Conservation (phyloP, 2,113 vertebrate species). For the Saimiri boliviensis region DNA sequence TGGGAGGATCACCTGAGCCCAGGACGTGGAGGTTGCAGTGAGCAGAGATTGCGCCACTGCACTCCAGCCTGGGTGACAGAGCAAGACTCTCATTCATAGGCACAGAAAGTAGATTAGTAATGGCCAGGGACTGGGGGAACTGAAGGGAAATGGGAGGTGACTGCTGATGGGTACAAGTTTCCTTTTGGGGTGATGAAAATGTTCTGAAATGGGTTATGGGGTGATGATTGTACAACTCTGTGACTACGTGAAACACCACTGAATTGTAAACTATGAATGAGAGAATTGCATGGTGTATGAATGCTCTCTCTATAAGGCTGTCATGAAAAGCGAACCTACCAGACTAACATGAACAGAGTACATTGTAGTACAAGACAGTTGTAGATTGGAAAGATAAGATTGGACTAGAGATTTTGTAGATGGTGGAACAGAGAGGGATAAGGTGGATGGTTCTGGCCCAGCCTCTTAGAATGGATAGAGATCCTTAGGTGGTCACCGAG, state of each 20-base stretch:
- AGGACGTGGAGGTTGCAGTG: no score
- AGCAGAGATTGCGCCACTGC: no score
- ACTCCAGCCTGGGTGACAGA: no score
- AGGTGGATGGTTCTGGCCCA: neutral
- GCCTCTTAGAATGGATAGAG: neutral
- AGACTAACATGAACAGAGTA: neutral
- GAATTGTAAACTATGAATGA: neutral
- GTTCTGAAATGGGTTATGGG: neutral
- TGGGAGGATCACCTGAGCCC: no score
- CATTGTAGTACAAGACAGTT: neutral
- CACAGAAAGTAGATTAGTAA: neutral
- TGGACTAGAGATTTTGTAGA: neutral
- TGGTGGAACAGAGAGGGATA: neutral
- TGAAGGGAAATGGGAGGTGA: neutral
- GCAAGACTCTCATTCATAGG: neutral
- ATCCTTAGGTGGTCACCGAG: neutral
- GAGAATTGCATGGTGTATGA: neutral
- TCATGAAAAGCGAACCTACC: neutral
- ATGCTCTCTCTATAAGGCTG: neutral
- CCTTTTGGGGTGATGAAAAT: constrained; percentile 1
- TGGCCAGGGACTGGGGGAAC: neutral
- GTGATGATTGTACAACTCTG: neutral
- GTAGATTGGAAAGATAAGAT: neutral
- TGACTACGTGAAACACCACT: neutral
- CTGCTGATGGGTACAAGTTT: neutral